These are phyloP conservation scores for Rhinichthys osculus DNA, from an alignment of 2,797 vertebrate species.

Conservation along the genomic window DNA sequence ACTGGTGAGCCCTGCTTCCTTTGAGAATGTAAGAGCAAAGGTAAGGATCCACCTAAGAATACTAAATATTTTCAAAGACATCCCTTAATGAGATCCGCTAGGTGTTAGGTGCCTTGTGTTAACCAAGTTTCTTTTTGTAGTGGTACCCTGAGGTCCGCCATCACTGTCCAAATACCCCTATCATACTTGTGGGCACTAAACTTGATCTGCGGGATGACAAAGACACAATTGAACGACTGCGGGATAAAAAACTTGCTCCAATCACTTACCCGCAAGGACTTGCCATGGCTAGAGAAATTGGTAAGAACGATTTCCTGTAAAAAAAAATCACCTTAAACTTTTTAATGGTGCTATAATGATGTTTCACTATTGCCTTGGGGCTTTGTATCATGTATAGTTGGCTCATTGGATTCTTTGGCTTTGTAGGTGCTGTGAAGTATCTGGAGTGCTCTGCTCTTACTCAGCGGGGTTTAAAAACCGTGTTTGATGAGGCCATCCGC, in stretches of 20 bases:
- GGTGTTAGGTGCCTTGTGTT: not conserved
- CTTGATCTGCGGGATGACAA: slow-evolving; percentile 90
- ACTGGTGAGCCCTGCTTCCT: slow-evolving; percentile 89
- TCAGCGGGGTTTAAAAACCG: slow-evolving; percentile 87
- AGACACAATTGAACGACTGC: slow-evolving; percentile 87
- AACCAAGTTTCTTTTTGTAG: slow-evolving; percentile 64
- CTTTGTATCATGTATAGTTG: not conserved
- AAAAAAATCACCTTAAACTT: not conserved
- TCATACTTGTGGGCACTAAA: slow-evolving; percentile 90
- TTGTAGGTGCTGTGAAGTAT: slow-evolving; percentile 86
- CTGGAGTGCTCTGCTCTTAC: slow-evolving; percentile 89
- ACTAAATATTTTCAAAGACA: not conserved
- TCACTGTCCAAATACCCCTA: slow-evolving; percentile 90
- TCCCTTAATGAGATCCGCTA: not conserved
- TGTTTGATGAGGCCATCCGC: slow-evolving; percentile 89
- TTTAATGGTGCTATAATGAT: not conserved
- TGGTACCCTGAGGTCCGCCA: slow-evolving; percentile 94
- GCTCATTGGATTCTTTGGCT: not conserved
- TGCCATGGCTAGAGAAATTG: slow-evolving; percentile 90
- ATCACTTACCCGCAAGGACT: slow-evolving; percentile 90
- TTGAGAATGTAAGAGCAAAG: slow-evolving; percentile 91
- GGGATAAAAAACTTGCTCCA: slow-evolving; percentile 88
- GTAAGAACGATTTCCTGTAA: slow-evolving; percentile 68
- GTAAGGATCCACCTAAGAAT: slow-evolving; percentile 65
- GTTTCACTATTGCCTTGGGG: not conserved